Percentiles rank a stretch among this genome's conserved stretches.
Conservation (phyloP, 2,888 invertebrate species). For the Oligia latruncula region DNA sequence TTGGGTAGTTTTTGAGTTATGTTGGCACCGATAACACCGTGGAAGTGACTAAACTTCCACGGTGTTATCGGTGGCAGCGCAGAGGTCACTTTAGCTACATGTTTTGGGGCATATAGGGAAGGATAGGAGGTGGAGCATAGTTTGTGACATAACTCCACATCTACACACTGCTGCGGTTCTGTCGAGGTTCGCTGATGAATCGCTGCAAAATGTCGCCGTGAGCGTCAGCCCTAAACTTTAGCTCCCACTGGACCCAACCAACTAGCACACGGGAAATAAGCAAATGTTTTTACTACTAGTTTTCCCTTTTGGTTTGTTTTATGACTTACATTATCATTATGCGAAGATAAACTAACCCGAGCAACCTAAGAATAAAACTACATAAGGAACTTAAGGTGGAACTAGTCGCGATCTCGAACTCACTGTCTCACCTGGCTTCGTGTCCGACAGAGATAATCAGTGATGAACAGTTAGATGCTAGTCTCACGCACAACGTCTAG, state of each 20-base stretch:
- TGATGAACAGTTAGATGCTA: too few relatives aligned
- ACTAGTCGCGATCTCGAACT: too few relatives aligned
- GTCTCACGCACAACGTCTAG: too few relatives aligned
- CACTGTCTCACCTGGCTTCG: too few relatives aligned
- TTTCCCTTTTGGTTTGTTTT: conserved; percentile 36
- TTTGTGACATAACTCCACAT: background rate
- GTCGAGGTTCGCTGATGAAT: background rate
- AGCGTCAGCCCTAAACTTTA: background rate
- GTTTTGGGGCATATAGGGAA: background rate
- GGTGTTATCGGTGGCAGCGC: background rate
- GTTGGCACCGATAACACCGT: too few relatives aligned
- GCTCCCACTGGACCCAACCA: conserved; percentile 6
- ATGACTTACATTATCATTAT: conserved; percentile 38
- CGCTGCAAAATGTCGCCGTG: background rate
- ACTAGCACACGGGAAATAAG: conserved; percentile 29
- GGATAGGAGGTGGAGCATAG: background rate
- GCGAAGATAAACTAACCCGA: conserved; percentile 1
- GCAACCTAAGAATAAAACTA: conserved; percentile 13
- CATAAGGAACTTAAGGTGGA: background rate
- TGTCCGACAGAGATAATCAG: too few relatives aligned
- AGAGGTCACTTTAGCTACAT: background rate
- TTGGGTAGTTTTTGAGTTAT: too few relatives aligned
- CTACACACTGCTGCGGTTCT: background rate
- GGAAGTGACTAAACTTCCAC: too few relatives aligned
- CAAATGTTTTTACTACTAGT: conserved; percentile 24